A percentile compares a stretch with the other conserved stretches of the same genome.
Evolutionary conservation across 2,888 invertebrate species (phyloP).

Genomic region (Troides aeacus): DNA sequence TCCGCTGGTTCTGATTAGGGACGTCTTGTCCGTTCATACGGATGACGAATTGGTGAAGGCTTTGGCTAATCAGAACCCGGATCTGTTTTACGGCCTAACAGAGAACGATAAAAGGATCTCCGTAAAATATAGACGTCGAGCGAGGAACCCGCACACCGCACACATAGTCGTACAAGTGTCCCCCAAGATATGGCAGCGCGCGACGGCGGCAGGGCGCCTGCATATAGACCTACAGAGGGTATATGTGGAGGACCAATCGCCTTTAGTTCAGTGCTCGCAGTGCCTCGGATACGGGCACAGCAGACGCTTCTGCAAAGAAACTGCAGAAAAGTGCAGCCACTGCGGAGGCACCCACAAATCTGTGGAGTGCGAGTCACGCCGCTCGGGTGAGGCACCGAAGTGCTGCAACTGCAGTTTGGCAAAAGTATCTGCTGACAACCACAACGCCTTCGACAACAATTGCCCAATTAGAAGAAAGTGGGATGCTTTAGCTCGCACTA

Average conservation of each 20-base stretch:
- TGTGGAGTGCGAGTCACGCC: neutral
- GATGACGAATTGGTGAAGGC: neutral
- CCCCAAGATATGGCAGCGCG: neutral
- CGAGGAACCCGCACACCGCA: neutral
- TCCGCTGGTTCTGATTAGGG: neutral
- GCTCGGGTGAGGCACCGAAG: neutral
- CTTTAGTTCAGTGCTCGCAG: neutral
- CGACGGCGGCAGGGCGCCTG: neutral
- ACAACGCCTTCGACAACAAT: neutral
- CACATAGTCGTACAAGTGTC: neutral
- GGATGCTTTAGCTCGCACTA: neutral
- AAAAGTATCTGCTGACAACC: neutral
- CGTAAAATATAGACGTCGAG: neutral
- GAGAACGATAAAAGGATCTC: neutral
- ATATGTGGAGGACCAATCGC: neutral
- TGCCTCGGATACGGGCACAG: neutral
- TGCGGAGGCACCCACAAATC: neutral
- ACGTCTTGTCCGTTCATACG: neutral
- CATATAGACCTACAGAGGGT: slow-evolving; percentile 2
- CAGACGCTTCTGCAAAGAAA: neutral
- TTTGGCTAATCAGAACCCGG: neutral
- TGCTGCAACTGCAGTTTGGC: neutral
- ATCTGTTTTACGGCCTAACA: neutral
- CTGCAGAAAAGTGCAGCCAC: neutral
- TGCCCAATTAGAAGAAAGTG: neutral